A percentile compares a stretch with the other conserved stretches of the same genome.
phyloP scores from a whole-genome alignment of 2,888 invertebrate genomes.

The Drosophila lacicola region DNA sequence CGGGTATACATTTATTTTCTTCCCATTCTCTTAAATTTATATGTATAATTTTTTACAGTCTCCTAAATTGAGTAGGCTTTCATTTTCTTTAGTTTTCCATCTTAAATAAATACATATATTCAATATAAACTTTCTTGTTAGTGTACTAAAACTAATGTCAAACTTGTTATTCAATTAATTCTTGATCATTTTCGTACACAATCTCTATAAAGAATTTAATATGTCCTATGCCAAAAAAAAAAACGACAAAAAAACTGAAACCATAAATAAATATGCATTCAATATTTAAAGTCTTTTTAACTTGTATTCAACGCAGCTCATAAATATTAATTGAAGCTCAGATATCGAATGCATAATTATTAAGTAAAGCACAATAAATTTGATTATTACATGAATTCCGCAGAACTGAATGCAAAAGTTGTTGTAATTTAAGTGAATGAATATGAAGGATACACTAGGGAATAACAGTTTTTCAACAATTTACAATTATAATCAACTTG shows the following conservation, averaged over 20 bases:
- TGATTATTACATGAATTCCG: background rate
- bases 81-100: too few relatives aligned
- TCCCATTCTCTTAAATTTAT: too few relatives aligned
- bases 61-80: too few relatives aligned
- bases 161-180: too few relatives aligned
- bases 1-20: too few relatives aligned
- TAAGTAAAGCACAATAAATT: constrained; percentile 1
- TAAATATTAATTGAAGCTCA: constrained; percentile 2
- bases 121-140: too few relatives aligned
- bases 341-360: background rate
- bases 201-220: too few relatives aligned
- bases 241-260: background rate
- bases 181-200: too few relatives aligned
- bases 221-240: background rate
- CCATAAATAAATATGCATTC: background rate
- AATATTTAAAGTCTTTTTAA: background rate
- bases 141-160: too few relatives aligned
- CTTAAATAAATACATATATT: too few relatives aligned
- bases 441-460: constrained; percentile 1
- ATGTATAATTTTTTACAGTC: too few relatives aligned
- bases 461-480: constrained; percentile 51
- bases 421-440: constrained; percentile 8
- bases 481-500: constrained; percentile 78
- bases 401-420: background rate
- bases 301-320: background rate